phyloP scores from a whole-genome alignment of 2,797 vertebrate genomes.

The Phrynocephalus guinanensis region DNA sequence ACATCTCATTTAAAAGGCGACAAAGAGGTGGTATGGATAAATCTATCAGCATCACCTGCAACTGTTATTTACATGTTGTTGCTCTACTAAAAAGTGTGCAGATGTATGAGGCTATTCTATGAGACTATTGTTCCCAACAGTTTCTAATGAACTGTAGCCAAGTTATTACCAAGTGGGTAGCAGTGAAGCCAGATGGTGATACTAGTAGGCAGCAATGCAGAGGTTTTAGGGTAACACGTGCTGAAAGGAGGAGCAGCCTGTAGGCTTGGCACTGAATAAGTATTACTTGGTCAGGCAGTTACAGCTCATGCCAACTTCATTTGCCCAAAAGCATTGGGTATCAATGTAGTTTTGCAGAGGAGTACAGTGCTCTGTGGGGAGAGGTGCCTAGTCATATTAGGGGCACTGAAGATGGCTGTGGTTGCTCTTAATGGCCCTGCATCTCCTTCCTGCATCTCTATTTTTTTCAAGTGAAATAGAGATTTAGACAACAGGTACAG shows the following conservation, averaged over 20 bases:
- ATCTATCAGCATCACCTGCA: too few species aligned
- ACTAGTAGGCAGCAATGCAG: too few species aligned
- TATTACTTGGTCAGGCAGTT: not conserved
- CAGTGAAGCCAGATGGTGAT: not conserved
- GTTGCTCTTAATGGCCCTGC: not conserved
- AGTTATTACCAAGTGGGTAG: not conserved
- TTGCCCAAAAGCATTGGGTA: not conserved
- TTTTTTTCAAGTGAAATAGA: too few species aligned
- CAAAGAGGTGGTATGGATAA: too few species aligned
- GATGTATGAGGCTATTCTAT: too few species aligned
- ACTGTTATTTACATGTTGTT: too few species aligned
- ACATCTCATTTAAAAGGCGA: too few species aligned
- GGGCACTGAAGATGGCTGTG: not conserved
- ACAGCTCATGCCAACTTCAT: not conserved
- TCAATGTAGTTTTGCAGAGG: not conserved
- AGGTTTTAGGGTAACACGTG: too few species aligned
- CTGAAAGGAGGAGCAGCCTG: too few species aligned
- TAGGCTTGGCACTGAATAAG: not conserved
- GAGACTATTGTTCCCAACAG: too few species aligned
- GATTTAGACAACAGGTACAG: too few species aligned
- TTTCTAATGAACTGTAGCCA: not conserved
- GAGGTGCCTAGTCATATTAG: not conserved
- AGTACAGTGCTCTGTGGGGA: not conserved
- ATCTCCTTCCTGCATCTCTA: not conserved
- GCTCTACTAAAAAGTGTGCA: too few species aligned